Base-by-base conservation (phyloP, 2,888 invertebrate species). In the Zygaena filipendulae region DNA sequence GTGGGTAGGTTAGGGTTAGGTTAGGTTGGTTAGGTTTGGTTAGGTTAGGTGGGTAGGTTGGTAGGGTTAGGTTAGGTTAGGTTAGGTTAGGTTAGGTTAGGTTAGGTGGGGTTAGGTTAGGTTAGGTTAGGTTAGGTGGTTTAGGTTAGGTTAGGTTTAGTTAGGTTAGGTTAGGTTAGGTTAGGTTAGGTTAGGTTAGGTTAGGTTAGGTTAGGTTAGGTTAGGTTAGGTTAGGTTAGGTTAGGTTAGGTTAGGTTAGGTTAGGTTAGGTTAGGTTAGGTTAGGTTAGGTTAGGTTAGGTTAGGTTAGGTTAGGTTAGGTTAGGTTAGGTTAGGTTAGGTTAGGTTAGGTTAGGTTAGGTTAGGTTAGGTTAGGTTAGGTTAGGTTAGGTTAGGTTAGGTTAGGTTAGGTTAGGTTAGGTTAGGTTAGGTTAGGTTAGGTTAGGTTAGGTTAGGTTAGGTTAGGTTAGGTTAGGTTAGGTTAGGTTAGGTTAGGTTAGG, bases 1-100 rank as follows among this genome's bases (percentile, higher is more conserved):
- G n/a, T n/a, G 29, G 32, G 32, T 32, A 28, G 28, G 33, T 27
- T 33, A 28, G 27, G 33, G 26, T 33, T 27, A 27, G 33, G 26
- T 33, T 27, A 29, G 33, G 33, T 33, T 32, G 33, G 33, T 33
- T 33, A 29, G 33, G 33, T 33, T 33, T 29, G 33, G 33, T 33
- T 33, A 33, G 33, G 33, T 33, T 33, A 33, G 33, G 33, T 33
- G n/a, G n/a, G n/a, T n/a, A n/a, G n/a, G n/a, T n/a, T n/a, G n/a
- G n/a, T n/a, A 29, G 29, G 33, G 33, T 33, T 33, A 33, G 33
- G 33, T 33, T 33, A 33, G 33, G 34, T 35, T 35, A 35, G 34
- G 34, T 33, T 33, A 33, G 26, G 30, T 30, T 26, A 22, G 26
- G 30, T 30, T 26, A 26, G 26, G 30, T 26, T 26, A 26, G 26